These are phyloP conservation scores for Hiodon tergisus DNA, from an alignment of 2,113 vertebrate species.

Conservation along the genomic window DNA sequence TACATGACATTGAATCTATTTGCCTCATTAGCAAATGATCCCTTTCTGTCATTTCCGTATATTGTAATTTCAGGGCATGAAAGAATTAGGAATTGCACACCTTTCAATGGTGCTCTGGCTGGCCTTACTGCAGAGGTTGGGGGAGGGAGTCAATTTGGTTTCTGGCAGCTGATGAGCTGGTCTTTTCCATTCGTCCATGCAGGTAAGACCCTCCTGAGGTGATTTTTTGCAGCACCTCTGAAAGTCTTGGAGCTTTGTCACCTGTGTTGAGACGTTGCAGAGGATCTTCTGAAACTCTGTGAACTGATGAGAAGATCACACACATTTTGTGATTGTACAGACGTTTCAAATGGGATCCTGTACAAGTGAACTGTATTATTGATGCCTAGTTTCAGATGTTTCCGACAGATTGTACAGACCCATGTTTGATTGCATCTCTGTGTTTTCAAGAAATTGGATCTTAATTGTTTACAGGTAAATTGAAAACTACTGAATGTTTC, in stretches of 20 bases:
- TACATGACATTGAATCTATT: no score
- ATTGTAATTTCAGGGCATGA: no score
- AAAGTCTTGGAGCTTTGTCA: slow-evolving; percentile 22
- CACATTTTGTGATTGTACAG: neutral
- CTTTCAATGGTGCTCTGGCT: slow-evolving; percentile 21
- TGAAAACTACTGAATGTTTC: no score
- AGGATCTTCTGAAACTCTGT: slow-evolving; percentile 27
- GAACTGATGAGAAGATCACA: slow-evolving; percentile 22
- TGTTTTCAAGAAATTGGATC: no score
- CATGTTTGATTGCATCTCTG: no score
- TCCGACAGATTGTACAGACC: no score
- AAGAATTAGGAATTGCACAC: slow-evolving; percentile 2
- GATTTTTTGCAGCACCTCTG: slow-evolving; percentile 26
- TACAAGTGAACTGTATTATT: no score
- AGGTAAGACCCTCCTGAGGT: slow-evolving; percentile 24
- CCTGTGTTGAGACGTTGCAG: slow-evolving; percentile 22
- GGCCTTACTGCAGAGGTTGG: slow-evolving; percentile 23
- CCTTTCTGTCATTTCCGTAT: no score
- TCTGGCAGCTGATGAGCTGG: slow-evolving; percentile 1
- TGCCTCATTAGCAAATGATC: no score
- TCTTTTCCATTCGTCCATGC: slow-evolving; percentile 26
- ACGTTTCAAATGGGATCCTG: no score
- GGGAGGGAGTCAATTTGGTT: neutral
- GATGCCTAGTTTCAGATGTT: no score
- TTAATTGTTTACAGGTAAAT: no score